These are phyloP conservation scores for Eurois occulta DNA, from an alignment of 2,888 invertebrate genomes.

Conservation along the genomic window DNA sequence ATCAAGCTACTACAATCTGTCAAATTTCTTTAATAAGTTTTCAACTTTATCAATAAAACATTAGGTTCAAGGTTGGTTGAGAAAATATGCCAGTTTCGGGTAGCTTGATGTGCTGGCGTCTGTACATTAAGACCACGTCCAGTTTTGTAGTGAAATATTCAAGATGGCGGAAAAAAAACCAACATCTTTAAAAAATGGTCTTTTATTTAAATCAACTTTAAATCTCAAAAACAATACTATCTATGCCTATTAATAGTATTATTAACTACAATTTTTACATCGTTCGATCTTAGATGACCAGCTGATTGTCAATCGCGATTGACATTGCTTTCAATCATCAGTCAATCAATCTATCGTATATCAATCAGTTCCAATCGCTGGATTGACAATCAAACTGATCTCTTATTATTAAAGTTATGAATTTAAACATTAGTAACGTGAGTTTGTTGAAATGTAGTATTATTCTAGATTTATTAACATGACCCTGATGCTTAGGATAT, in stretches of 20 bases:
- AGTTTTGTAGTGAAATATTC: too few relatives aligned
- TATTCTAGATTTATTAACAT: slow-evolving; percentile 65
- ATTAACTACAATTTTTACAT: slow-evolving; percentile 65
- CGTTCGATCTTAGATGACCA: slow-evolving; percentile 38
- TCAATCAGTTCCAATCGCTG: slow-evolving; percentile 30
- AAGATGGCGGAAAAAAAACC: slow-evolving; percentile 19
- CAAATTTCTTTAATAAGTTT: too few relatives aligned
- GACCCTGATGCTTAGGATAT: slow-evolving; percentile 85
- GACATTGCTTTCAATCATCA: slow-evolving; percentile 31
- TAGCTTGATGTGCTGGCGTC: too few relatives aligned
- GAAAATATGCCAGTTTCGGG: too few relatives aligned
- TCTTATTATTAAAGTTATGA: slow-evolving; percentile 53
- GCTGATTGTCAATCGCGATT: slow-evolving; percentile 43
- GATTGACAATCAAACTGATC: slow-evolving; percentile 45
- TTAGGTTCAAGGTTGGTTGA: too few relatives aligned
- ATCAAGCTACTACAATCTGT: too few relatives aligned
- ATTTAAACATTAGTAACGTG: slow-evolving; percentile 64
- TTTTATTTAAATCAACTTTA: slow-evolving; percentile 81
- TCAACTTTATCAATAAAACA: too few relatives aligned
- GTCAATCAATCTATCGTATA: slow-evolving; percentile 39
- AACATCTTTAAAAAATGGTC: slow-evolving; percentile 70
- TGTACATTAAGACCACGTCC: too few relatives aligned
- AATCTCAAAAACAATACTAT: slow-evolving; percentile 78
- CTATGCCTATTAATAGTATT: slow-evolving; percentile 65
- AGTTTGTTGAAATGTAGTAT: slow-evolving; percentile 61